Evolutionary conservation across 2,888 invertebrate genomes (phyloP), one percentile per base, ranked within the genome.

Genomic region (Automeris io): DNA sequence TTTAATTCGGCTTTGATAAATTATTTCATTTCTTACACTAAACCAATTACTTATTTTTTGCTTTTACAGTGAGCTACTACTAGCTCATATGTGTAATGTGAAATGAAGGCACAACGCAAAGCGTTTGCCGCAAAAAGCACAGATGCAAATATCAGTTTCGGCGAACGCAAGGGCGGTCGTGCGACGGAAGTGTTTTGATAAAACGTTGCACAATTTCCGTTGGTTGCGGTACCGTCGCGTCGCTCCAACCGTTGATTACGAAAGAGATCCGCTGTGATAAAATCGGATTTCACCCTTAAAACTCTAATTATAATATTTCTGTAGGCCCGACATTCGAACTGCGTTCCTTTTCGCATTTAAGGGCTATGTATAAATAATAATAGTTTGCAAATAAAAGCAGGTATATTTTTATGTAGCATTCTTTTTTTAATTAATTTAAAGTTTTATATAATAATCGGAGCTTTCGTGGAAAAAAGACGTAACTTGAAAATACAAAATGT

Each of bases 191-290:
- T 61, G 61, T 71, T 78, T 73, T 72, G 74, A 79, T 78, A 76
- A 70, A 78, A 72, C 71, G 67, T 54, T 65, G 61, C 69, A 69
- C 68, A 73, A 74, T 76, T 76, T 78, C 74, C 75, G 63, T 51
- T 45, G 59, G 57, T 54, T 61, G 57, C 46, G 54, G 49, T 46
- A 36, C 50, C 45, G 18, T 25, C 33, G 26, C 29, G 33, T 45
- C 11, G 25, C 26, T 4, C n/a, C 13, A 5, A 16, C 45, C 46
- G 51, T 55, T 59, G 57, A 65, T 68, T 61, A 58, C 54, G 41
- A 54, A 54, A 51, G 47, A 47, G 43, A 45, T 49, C 47, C 45
- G 44, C 29, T 41, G 46, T 54, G 65, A 61, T 61, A 60, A 54
- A 58, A 57, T 52, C 49, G 48, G 43, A 49, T 51, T 48, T 39